These are phyloP conservation scores for Drepana arcuata DNA, from an alignment of 1,140 invertebrate genomes.

Conservation along the genomic window DNA sequence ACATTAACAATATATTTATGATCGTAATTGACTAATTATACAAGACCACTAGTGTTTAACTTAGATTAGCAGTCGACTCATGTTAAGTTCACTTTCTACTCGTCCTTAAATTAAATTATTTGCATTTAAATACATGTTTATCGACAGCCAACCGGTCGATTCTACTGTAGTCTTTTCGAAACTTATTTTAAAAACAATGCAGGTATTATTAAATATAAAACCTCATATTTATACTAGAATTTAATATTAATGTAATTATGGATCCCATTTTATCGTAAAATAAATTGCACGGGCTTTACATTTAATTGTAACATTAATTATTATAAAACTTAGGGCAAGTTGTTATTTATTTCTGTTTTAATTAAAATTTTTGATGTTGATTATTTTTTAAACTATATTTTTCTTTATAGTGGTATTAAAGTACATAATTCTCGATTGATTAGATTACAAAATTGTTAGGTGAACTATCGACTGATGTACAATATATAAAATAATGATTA, in stretches of 20 bases:
- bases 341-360: slow-evolving; percentile 73
- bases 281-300: slow-evolving; percentile 70
- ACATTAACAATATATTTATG: slow-evolving; percentile 56
- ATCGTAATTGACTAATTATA: slow-evolving; percentile 75
- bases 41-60: slow-evolving; percentile 62
- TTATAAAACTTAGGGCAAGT: slow-evolving; percentile 70
- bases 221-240: slow-evolving; percentile 70
- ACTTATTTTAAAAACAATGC: slow-evolving; percentile 68
- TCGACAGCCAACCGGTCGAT: slow-evolving; percentile 32
- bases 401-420: slow-evolving; percentile 68
- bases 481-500: slow-evolving; percentile 73
- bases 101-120: slow-evolving; percentile 37
- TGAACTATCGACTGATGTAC: slow-evolving; percentile 73
- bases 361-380: slow-evolving; percentile 67
- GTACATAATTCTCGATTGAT: slow-evolving; percentile 70
- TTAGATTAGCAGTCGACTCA: slow-evolving; percentile 54
- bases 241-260: slow-evolving; percentile 70
- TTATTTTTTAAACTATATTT: slow-evolving; percentile 71
- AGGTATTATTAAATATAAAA: slow-evolving; percentile 70
- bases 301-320: slow-evolving; percentile 68
- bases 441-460: slow-evolving; percentile 69
- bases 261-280: slow-evolving; percentile 58
- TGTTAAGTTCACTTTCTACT: slow-evolving; percentile 55
- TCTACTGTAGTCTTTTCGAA: slow-evolving; percentile 53
- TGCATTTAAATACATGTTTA: slow-evolving; percentile 51